These are phyloP conservation scores for Capitulum mitella DNA, from an alignment of 2,888 invertebrate species.

Conservation along the genomic window DNA sequence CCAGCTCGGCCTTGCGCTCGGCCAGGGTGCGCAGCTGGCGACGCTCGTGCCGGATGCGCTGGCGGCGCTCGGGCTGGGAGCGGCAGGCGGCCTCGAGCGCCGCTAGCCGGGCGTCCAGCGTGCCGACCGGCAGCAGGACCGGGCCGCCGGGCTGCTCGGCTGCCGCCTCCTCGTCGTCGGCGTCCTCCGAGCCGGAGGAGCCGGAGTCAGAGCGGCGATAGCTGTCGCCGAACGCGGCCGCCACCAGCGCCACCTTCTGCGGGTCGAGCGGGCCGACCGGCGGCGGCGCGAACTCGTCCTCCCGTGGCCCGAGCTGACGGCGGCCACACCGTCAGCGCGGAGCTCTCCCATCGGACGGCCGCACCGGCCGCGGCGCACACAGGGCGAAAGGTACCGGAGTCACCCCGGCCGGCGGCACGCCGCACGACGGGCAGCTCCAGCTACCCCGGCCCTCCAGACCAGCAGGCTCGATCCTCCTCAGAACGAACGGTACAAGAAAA, in stretches of 20 bases:
- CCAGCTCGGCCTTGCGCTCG: slow-evolving; percentile 16
- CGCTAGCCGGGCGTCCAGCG: slow-evolving; percentile 13
- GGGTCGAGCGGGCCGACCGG: slow-evolving; percentile 6
- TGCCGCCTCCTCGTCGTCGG: neutral
- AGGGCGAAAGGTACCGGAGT: too few relatives aligned
- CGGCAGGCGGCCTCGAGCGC: neutral
- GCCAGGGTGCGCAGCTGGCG: slow-evolving; percentile 7
- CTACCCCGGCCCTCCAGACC: too few relatives aligned
- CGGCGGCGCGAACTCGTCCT: neutral
- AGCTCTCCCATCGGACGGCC: too few relatives aligned
- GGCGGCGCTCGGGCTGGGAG: neutral
- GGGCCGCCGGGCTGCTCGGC: neutral
- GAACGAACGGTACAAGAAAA: too few relatives aligned
- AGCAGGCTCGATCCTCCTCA: too few relatives aligned
- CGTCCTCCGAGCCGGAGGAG: neutral
- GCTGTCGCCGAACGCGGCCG: slow-evolving; percentile 3
- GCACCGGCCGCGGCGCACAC: too few relatives aligned
- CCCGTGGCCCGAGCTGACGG: neutral
- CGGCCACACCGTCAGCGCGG: too few relatives aligned
- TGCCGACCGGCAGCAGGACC: neutral
- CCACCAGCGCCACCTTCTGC: slow-evolving; percentile 11
- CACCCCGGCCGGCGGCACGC: too few relatives aligned
- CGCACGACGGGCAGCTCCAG: too few relatives aligned
- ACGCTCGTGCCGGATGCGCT: slow-evolving; percentile 7
- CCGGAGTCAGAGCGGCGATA: neutral